phyloP scores from a whole-genome alignment of 1,140 invertebrate species.

The Polyergus mexicanus region DNA sequence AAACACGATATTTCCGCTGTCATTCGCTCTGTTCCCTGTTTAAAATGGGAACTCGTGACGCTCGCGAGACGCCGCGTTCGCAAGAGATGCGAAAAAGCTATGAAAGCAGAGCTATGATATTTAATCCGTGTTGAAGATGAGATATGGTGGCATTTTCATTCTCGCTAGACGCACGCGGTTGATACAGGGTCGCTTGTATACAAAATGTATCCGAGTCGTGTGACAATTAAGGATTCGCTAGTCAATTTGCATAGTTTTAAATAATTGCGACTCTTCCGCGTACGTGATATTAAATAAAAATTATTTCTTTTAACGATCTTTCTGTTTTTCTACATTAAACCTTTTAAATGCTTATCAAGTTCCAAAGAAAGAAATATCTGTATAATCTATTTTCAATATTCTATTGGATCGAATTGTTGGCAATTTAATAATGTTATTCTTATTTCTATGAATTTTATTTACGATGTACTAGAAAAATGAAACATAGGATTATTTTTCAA shows the following conservation, averaged over 20 bases:
- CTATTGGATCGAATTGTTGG: background rate
- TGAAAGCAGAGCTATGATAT: constrained; percentile 29
- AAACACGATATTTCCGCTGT: constrained; percentile 48
- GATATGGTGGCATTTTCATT: background rate
- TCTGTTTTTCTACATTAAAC: background rate
- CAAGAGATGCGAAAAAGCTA: constrained; percentile 33
- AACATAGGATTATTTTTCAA: background rate
- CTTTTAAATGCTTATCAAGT: background rate
- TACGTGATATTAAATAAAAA: background rate
- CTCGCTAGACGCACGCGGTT: background rate
- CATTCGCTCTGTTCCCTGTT: constrained; percentile 31
- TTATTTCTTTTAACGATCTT: background rate
- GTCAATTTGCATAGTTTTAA: background rate
- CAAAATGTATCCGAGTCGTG: background rate
- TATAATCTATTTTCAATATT: background rate
- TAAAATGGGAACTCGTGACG: constrained; percentile 4
- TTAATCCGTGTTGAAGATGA: constrained; percentile 18
- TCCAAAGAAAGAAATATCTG: background rate
- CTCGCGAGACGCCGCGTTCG: constrained; percentile 9
- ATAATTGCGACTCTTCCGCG: background rate
- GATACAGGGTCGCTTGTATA: background rate
- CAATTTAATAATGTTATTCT: background rate
- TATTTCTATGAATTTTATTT: background rate
- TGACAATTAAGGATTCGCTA: background rate
- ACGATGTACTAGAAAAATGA: background rate